Conservation (phyloP, 2,113 vertebrate genomes). For the Pomatorhinus ruficollis region DNA sequence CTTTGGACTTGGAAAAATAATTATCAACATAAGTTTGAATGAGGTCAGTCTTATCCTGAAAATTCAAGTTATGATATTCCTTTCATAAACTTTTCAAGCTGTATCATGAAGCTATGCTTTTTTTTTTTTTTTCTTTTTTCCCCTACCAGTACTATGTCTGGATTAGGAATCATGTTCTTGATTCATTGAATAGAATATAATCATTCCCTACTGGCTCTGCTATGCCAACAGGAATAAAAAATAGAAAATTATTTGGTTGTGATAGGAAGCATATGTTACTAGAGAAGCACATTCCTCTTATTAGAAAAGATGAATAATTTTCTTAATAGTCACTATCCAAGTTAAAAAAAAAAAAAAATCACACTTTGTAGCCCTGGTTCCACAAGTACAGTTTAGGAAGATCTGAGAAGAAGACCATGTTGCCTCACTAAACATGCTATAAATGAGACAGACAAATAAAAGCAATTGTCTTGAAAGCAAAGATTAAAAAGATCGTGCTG, state of each 20-base stretch:
- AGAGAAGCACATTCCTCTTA: background rate
- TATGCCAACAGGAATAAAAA: slow-evolving; percentile 5
- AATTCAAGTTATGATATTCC: background rate
- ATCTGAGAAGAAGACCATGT: background rate
- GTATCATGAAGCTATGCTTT: background rate
- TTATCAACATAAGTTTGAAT: background rate
- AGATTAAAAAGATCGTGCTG: background rate
- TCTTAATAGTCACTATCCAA: background rate
- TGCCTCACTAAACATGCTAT: background rate
- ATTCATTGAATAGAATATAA: background rate
- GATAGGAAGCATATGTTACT: slow-evolving; percentile 45
- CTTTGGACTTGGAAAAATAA: background rate
- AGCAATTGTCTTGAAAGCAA: slow-evolving; percentile 20
- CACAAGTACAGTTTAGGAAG: background rate
- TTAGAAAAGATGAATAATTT: background rate
- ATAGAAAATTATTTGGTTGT: background rate
- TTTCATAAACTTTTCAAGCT: background rate
- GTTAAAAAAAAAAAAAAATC: background rate
- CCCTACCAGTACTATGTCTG: background rate
- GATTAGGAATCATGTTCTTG: slow-evolving; percentile 24
- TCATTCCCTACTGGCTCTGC: background rate
- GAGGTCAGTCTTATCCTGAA: background rate
- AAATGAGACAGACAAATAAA: slow-evolving; percentile 29
- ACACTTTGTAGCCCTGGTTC: background rate
- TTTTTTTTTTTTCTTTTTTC: accelerated